These are phyloP conservation scores for Myopa testacea DNA, from an alignment of 2,888 invertebrate species.

Conservation along the genomic window DNA sequence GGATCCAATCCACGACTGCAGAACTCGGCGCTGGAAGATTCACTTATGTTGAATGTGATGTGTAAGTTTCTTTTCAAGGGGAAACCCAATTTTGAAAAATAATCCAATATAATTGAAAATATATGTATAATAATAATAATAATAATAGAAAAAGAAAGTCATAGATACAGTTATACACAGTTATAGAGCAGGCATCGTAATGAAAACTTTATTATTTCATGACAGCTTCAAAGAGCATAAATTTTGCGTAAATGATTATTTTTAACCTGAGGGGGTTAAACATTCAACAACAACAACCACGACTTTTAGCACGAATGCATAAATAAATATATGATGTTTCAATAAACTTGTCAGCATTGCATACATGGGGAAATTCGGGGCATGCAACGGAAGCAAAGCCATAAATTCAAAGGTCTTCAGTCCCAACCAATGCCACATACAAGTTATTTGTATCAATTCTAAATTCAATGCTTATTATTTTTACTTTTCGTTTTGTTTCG, in stretches of 20 bases:
- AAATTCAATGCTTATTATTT: background rate
- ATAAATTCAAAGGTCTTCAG: conserved; percentile 22
- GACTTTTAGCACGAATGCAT: background rate
- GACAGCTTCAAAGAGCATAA: conserved; percentile 12
- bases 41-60: conserved; percentile 85
- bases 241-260: conserved; percentile 1
- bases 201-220: conserved; percentile 9
- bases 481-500: conserved; percentile 8
- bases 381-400: background rate
- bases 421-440: background rate
- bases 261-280: background rate
- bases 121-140: background rate
- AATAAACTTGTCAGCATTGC: conserved; percentile 45
- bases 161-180: background rate
- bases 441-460: background rate
- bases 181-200: background rate
- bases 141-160: background rate
- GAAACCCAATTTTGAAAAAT: background rate
- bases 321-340: conserved; percentile 38
- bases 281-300: background rate
- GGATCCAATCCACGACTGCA: conserved; percentile 86
- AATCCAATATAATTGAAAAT: background rate
- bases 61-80: conserved; percentile 76
- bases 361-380: conserved; percentile 7
- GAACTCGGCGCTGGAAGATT: conserved; percentile 82